Evolutionary conservation across 2,888 invertebrate species (phyloP).

Genomic region (Seira musarum): DNA sequence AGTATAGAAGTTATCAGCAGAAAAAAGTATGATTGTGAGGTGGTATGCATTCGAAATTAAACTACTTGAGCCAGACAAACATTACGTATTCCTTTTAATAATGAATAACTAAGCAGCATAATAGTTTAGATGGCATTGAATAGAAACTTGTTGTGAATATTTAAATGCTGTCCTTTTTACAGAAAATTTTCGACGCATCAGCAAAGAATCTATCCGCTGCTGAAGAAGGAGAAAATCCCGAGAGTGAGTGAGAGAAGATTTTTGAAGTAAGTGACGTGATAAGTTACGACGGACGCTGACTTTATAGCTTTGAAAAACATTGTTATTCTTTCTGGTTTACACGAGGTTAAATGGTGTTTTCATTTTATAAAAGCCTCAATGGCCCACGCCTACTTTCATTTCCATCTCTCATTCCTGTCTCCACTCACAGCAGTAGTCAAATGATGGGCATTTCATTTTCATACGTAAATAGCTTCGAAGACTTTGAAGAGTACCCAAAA

Average conservation of each 20-base stretch:
- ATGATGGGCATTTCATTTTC: conserved; percentile 62
- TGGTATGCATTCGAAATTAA: conserved; percentile 12
- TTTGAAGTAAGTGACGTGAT: conserved; percentile 49
- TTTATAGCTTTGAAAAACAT: conserved; percentile 14
- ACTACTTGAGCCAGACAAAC: background rate
- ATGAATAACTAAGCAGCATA: conserved; percentile 1
- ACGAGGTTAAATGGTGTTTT: conserved; percentile 37
- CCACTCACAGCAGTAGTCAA: conserved; percentile 62
- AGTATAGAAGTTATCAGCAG: background rate
- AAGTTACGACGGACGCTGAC: conserved; percentile 48
- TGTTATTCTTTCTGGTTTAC: conserved; percentile 2
- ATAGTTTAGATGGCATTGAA: conserved; percentile 2
- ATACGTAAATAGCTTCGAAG: conserved; percentile 49
- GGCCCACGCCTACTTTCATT: conserved; percentile 62
- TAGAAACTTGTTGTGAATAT: conserved; percentile 51
- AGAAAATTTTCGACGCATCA: conserved; percentile 4
- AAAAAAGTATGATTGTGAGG: conserved; percentile 3
- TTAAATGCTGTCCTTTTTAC: conserved; percentile 40
- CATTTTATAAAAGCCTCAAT: conserved; percentile 39
- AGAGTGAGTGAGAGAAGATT: background rate
- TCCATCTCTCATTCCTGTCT: conserved; percentile 60
- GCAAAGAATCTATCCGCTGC: conserved; percentile 29
- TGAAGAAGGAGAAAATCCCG: conserved; percentile 37
- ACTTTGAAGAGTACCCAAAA: background rate
- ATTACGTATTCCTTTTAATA: conserved; percentile 13